A percentile compares a stretch with the other conserved stretches of the same genome.
Evolutionary conservation across 2,888 invertebrate species (phyloP).

Genomic region (Lepidocyrtoides sp.): DNA sequence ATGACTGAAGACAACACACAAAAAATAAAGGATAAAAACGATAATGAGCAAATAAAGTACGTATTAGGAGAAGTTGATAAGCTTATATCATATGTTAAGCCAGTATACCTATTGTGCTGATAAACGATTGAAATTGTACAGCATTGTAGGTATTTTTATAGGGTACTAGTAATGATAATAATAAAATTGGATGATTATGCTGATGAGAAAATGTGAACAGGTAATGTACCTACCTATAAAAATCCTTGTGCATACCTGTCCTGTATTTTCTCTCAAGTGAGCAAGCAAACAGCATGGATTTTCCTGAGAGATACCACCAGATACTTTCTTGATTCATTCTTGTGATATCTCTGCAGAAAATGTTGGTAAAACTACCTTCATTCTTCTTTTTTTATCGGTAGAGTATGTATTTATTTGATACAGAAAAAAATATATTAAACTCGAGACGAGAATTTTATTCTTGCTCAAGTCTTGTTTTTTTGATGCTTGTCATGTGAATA

Average conservation of each 20-base stretch:
- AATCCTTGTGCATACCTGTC: not conserved
- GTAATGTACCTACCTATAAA: conserved; percentile 15
- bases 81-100: too few relatives aligned
- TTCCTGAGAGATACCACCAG: conserved; percentile 35
- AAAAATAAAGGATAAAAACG: conserved; percentile 12
- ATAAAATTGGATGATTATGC: conserved; percentile 51
- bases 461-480: too few relatives aligned
- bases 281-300: not conserved
- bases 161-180: conserved; percentile 9
- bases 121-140: not conserved
- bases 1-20: too few relatives aligned
- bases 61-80: conserved; percentile 15
- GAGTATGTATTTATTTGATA: not conserved
- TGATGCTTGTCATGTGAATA: conserved; percentile 42
- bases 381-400: conserved; percentile 47
- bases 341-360: conserved; percentile 66
- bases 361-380: conserved; percentile 20
- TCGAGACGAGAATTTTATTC: too few relatives aligned
- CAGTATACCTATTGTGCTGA: not conserved
- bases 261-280: not conserved
- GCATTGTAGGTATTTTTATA: not conserved
- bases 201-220: conserved; percentile 29
- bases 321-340: conserved; percentile 60
- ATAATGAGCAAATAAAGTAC: conserved; percentile 53
- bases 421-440: too few relatives aligned